Base-by-base conservation (phyloP, 2,113 vertebrate species). In the Thamnophis sirtalis region DNA sequence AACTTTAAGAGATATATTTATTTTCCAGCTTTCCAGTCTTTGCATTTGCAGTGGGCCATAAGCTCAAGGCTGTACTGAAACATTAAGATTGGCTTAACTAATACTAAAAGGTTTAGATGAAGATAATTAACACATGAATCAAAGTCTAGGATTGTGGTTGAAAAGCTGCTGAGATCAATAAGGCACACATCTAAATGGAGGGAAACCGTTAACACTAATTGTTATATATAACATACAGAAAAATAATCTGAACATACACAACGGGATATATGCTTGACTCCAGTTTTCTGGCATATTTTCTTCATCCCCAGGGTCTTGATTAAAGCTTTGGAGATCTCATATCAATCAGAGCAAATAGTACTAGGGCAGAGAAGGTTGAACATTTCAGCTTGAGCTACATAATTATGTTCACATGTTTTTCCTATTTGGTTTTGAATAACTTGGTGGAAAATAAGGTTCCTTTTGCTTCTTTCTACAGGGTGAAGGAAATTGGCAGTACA, bases 401-500 rank as follows among this genome's bases (percentile, higher is more conserved):
- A 15, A 60, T 26, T 8, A 22, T n/a, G 22, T 49, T 89, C 24
- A 50, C 28, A 13, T 68, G 51, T 53, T 80, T 84, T n/a, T 17
- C 22, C 11, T 21, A 55, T 33, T 87, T 58, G 26, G 24, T 84
- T 28, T 84, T 58, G 48, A 89, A 49, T 63, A n/a, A 54, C 28
- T n/a, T 28, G 22, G 19, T 54, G 63, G 87, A 87, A 17, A 91
- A 43, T 85, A 33, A 91, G 49, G 43, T 11, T 17, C 33, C 33
- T 19, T 93, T 88, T 95, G 43, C 90, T 88, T 93, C n/a, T 90
- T 91, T 15, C 4, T 0, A 1, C 96, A 99, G 99, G 96, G 98
- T 99, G 91, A 99, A 99, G 96, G 99, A 99, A 95, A 99, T 99
- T 0, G 99, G 99, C 93, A 99, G 98, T 80, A 99, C 99, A 6